Evolutionary conservation across 2,888 invertebrate species (phyloP), one percentile per base, ranked within the genome.

Genomic region (Creontiades dilutus): DNA sequence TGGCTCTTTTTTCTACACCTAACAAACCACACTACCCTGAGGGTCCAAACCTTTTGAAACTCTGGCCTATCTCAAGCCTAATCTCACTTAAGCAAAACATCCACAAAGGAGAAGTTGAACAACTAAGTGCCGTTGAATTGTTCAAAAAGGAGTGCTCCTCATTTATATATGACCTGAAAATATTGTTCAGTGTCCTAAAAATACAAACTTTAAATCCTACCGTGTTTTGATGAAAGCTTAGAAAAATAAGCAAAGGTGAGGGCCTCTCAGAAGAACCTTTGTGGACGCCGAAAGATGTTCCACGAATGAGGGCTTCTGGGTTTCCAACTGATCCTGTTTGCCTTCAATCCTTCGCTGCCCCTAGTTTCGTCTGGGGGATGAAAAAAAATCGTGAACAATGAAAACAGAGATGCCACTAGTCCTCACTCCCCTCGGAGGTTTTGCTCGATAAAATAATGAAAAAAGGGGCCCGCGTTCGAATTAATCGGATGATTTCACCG

Each of bases 401-500:
- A 23, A 27, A 68, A 68, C 5, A 68, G 68, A 23, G 68, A 68
- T 68, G 68, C 68, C 27, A 68, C 68, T 27, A 9, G 68, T 23
- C 12, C 68, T 68, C 68, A 68, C 27, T 68, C 68, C 68, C 68
- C 11, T 1, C 68, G 1, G 11, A 9, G 11, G 68, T 52, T 52
- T 52, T 52, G 52, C 13, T 5, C 68, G 19, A 68, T 68, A 68
- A 68, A 68, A 68, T 14, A 14, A 68, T 68, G 23, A 78, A 78
- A 76, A 78, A 78, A 46, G n/a, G 78, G 78, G 78, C n/a, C 37
- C 4, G 46, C n/a, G 46, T n/a, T 37, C 47, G 78, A 37, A 82
- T 82, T 82, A 82, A 82, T 82, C 82, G 82, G 82, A 82, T 82
- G 82, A 82, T 82, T 82, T 82, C 82, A 82, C 82, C 52, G 47